A percentile compares a stretch with the other conserved stretches of the same genome.
These are phyloP conservation scores for Scaptomyza montana DNA, from an alignment of 1,140 invertebrate genomes.

Conservation along the genomic window DNA sequence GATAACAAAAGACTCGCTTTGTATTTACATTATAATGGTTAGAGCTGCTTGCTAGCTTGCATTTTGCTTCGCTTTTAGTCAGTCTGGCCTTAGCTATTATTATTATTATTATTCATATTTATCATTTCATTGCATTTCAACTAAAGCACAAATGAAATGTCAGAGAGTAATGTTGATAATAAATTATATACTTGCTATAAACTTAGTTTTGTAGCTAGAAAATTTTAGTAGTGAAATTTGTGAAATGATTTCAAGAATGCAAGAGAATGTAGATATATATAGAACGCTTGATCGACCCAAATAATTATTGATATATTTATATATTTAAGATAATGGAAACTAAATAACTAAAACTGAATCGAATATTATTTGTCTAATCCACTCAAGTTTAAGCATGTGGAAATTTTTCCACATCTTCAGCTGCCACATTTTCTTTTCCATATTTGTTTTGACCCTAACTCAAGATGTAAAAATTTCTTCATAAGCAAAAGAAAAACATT, in stretches of 20 bases:
- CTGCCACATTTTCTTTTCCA: not conserved
- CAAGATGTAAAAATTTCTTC: slow-evolving; percentile 1
- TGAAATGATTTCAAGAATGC: too few relatives aligned
- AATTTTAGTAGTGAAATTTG: too few relatives aligned
- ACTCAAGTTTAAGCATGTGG: too few relatives aligned
- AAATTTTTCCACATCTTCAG: too few relatives aligned
- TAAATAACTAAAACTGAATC: too few relatives aligned
- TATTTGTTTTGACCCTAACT: not conserved
- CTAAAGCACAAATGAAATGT: not conserved
- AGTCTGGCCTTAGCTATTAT: not conserved
- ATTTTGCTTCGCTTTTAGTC: not conserved
- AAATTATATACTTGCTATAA: not conserved
- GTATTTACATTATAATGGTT: slow-evolving; percentile 1
- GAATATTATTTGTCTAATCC: too few relatives aligned
- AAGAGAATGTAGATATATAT: too few relatives aligned
- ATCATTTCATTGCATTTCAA: slow-evolving; percentile 1
- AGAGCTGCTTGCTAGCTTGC: slow-evolving; percentile 8
- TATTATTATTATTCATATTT: slow-evolving; percentile 24
- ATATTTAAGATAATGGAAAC: too few relatives aligned
- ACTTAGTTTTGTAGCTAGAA: too few relatives aligned
- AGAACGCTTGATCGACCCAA: too few relatives aligned
- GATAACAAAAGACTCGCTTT: slow-evolving; percentile 27
- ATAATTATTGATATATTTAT: too few relatives aligned
- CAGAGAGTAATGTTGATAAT: not conserved
- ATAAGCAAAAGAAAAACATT: not conserved